phyloP scores from a whole-genome alignment of 2,888 invertebrate species.

The Clostera curtula region DNA sequence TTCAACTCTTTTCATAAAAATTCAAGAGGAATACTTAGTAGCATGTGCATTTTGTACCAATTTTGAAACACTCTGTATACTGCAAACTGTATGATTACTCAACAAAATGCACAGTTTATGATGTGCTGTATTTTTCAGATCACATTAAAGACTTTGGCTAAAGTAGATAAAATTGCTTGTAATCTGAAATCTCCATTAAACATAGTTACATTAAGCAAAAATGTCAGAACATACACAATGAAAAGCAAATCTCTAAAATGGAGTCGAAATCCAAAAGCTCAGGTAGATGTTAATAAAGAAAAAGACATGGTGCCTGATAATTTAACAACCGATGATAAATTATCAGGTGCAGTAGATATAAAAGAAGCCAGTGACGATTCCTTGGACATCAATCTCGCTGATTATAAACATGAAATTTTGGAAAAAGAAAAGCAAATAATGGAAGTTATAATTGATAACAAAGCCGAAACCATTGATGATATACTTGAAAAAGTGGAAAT shows the following conservation, averaged over 20 bases:
- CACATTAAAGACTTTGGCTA: constrained; percentile 10
- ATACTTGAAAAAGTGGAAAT: background rate
- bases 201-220: constrained; percentile 5
- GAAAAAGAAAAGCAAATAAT: background rate
- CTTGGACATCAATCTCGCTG: constrained; percentile 1
- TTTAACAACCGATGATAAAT: too few relatives aligned
- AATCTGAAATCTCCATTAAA: constrained; percentile 10
- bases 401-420: background rate
- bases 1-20: too few relatives aligned
- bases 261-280: background rate
- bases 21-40: too few relatives aligned
- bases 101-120: too few relatives aligned
- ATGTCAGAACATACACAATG: constrained; percentile 8
- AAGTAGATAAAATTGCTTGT: constrained; percentile 6
- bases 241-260: constrained; percentile 1
- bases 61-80: background rate
- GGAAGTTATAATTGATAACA: background rate
- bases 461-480: background rate
- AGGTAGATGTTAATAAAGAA: background rate
- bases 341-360: background rate
- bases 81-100: too few relatives aligned
- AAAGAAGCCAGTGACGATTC: constrained; percentile 1
- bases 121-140: constrained; percentile 10
- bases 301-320: too few relatives aligned
- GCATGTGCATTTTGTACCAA: too few relatives aligned